These are phyloP conservation scores for Ophraella communa DNA, from an alignment of 2,888 invertebrate species.

Conservation along the genomic window DNA sequence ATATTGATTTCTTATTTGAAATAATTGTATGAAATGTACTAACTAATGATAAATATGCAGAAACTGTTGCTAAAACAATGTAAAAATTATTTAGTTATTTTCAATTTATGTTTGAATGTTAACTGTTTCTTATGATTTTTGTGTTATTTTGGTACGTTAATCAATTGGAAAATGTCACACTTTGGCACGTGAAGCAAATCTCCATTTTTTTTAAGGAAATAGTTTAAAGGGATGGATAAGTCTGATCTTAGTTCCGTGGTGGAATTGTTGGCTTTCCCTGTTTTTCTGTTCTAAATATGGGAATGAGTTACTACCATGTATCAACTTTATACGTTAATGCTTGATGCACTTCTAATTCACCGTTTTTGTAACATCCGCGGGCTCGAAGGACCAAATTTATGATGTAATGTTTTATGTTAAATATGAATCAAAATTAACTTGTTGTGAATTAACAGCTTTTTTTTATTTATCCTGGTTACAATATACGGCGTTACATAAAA, in stretches of 20 bases:
- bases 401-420: not conserved
- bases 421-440: not conserved
- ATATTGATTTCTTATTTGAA: not conserved
- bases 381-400: not conserved
- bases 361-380: not conserved
- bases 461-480: not conserved
- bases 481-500: not conserved
- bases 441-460: not conserved
- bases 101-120: too few species aligned
- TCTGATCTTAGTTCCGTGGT: not conserved
- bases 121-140: not conserved
- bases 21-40: too few species aligned
- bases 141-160: not conserved
- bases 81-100: not conserved
- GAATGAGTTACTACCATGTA: too few species aligned
- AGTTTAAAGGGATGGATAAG: too few species aligned
- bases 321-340: not conserved
- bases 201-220: not conserved
- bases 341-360: not conserved
- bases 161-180: not conserved
- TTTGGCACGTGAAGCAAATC: not conserved
- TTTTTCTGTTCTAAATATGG: not conserved
- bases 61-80: not conserved
- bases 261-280: not conserved
- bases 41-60: not conserved